Percentiles rank a stretch among this genome's conserved stretches.
Conservation (phyloP, 2,113 vertebrate species). For the Speoplatyrhinus poulsoni region DNA sequence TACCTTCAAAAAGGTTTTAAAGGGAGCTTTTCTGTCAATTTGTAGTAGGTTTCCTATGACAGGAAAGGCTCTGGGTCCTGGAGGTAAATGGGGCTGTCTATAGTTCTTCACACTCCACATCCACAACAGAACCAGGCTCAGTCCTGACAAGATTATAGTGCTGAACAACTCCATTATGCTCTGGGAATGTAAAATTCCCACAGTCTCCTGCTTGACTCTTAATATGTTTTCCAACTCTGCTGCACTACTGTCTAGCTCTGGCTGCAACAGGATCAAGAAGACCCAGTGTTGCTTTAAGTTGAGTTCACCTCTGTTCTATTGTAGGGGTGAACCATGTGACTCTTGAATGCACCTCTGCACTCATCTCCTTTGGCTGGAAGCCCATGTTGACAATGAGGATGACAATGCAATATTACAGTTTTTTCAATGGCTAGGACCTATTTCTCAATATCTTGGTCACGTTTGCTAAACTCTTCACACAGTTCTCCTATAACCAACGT, state of each 20-base stretch:
- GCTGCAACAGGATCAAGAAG: no score
- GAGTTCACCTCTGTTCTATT: neutral
- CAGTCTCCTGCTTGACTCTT: neutral
- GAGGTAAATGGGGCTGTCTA: conserved; percentile 41
- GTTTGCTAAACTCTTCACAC: no score
- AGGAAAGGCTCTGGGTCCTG: conserved; percentile 67
- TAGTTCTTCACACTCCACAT: conserved; percentile 31
- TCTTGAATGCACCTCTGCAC: neutral
- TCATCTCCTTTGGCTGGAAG: neutral
- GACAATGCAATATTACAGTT: neutral
- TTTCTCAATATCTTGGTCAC: no score
- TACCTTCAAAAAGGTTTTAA: conserved; percentile 65
- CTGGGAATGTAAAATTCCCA: neutral
- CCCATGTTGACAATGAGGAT: neutral
- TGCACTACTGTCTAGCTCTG: no score
- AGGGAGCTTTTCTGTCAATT: conserved; percentile 58
- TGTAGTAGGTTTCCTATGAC: conserved; percentile 67
- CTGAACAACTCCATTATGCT: conserved; percentile 54
- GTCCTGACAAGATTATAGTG: conserved; percentile 38
- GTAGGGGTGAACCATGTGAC: neutral
- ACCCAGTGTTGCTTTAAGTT: no score
- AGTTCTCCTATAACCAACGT: no score
- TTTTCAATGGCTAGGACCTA: no score
- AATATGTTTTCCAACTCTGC: neutral
- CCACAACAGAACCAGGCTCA: conserved; percentile 53